Percentiles rank a stretch among this genome's conserved stretches.
phyloP scores from a whole-genome alignment of 2,797 vertebrate genomes.

The Gallinago stenura region DNA sequence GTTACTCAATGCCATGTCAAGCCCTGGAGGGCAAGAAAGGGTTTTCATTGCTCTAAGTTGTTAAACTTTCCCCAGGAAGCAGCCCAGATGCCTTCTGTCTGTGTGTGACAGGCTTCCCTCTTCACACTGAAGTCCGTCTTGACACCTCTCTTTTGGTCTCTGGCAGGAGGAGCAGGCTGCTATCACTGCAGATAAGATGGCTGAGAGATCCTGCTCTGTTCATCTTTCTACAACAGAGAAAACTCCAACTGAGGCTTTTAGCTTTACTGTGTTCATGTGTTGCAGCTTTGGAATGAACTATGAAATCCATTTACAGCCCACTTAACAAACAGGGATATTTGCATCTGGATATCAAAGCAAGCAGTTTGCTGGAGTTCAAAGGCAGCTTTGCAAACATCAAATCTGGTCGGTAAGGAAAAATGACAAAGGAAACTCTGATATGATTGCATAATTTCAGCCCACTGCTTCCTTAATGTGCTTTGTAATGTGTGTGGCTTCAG shows the following conservation, averaged over 20 bases:
- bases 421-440: neutral
- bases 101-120: neutral
- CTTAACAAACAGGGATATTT: neutral
- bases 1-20: fast-evolving
- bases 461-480: neutral
- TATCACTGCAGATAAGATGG: neutral
- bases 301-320: neutral
- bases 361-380: neutral
- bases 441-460: neutral
- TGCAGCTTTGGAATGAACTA: neutral
- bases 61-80: neutral
- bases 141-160: neutral
- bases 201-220: neutral
- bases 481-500: neutral
- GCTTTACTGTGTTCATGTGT: neutral
- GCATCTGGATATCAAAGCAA: neutral
- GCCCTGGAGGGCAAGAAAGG: neutral
- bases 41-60: neutral
- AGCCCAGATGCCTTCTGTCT: neutral
- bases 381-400: neutral
- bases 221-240: neutral
- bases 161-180: neutral
- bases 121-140: neutral
- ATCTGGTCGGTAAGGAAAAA: neutral
- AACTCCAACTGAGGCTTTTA: neutral